Evolutionary conservation across 1,140 invertebrate genomes (phyloP).

Genomic region (Calliphora vicina): DNA sequence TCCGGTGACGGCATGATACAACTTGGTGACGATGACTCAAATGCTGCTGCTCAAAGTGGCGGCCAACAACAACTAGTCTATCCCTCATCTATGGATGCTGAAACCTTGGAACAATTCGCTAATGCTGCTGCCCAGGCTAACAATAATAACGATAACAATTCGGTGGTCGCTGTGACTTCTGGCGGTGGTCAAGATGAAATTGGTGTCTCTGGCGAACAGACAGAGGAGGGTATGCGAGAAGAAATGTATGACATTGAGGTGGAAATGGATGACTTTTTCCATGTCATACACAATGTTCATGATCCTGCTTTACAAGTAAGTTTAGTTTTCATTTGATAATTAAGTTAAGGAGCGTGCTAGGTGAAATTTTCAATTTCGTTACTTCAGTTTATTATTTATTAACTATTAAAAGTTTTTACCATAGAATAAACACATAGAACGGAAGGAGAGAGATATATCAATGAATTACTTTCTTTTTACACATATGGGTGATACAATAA

Average conservation of each 20-base stretch:
- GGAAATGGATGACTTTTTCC: slow-evolving; percentile 61
- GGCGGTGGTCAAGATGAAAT: not conserved
- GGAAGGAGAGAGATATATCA: too few relatives aligned
- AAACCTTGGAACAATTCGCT: slow-evolving; percentile 33
- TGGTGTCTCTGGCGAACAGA: not conserved
- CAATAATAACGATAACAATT: not conserved
- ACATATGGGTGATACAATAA: too few relatives aligned
- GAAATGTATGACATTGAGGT: slow-evolving; percentile 52
- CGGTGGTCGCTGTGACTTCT: not conserved
- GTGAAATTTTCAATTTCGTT: too few relatives aligned
- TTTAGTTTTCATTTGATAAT: too few relatives aligned
- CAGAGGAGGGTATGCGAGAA: slow-evolving; percentile 43
- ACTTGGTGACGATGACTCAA: slow-evolving; percentile 7
- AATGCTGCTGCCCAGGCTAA: not conserved
- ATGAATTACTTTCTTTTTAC: too few relatives aligned
- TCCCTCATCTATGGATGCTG: slow-evolving; percentile 14
- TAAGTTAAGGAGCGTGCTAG: too few relatives aligned
- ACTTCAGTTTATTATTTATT: too few relatives aligned
- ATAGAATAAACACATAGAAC: too few relatives aligned
- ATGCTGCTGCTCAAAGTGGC: not conserved
- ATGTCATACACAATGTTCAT: slow-evolving; percentile 48
- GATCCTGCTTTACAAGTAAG: slow-evolving; percentile 47
- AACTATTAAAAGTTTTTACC: too few relatives aligned
- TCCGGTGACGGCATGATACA: not conserved
- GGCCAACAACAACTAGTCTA: not conserved